Base-by-base conservation (phyloP, 64 coral and sea anemone genomes). In the Platygyra sinensis region DNA sequence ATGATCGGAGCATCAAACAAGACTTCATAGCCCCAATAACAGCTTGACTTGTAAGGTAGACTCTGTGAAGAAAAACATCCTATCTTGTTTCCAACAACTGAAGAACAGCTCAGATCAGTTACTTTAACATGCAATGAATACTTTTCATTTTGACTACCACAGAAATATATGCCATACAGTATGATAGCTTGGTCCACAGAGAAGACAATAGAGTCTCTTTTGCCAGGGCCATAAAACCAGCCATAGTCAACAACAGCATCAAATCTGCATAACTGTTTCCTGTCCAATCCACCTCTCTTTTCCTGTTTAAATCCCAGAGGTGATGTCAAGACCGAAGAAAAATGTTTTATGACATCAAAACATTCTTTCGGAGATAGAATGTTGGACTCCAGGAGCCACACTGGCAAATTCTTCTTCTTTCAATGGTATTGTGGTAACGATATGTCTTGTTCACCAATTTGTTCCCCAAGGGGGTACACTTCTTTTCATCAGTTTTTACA, bases 341-440 rank as follows among this genome's bases (percentile, higher is more conserved):
- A 80, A 29, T 80, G 29, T 60, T 60, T 17, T 36, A 20, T 5
- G 30, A 82, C n/a, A 0, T 59, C 28, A 72, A 17, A n/a, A 32
- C 72, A 42, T 57, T 90, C 89, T 74, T 90, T 52, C 24, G 51
- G 51, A 54, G 52, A 19, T 62, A 90, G 79, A 1, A 90, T 62
- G 10, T 62, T 33, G 46, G 65, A 60, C 6, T 52, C 51, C 14
- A 49, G 27, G 24, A 90, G n/a, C 89, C 10, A 74, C 67, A 15
- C 20, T 61, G 24, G 8, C 61, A 55, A 90, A 90, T 24, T 54
- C 72, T 20, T 62, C 51, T 74, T 83, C 64, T 29, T 30, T n/a
- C 79, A 90, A 83, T n/a, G n/a, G n/a, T 51, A 82, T 20, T 42
- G 89, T n/a, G 89, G 38, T 72, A 90, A 61, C 89, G 89, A 83